A percentile compares a stretch with the other conserved stretches of the same genome.
Evolutionary conservation across 2,113 vertebrate species (phyloP).

Genomic region (Rhagologus leucostigma): DNA sequence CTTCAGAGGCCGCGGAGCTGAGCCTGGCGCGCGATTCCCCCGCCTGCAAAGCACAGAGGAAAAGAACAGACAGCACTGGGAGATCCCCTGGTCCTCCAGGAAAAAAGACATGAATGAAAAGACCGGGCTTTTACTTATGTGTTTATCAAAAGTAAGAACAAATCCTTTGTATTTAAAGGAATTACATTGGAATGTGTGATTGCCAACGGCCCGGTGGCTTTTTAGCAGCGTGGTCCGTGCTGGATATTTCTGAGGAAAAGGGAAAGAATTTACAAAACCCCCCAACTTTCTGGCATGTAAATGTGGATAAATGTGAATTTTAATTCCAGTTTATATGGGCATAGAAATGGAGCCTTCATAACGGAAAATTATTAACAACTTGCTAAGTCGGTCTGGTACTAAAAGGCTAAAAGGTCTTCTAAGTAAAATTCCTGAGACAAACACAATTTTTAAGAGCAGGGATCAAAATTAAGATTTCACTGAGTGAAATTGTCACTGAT

Average conservation of each 20-base stretch:
- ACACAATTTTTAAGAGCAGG: neutral
- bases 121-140: neutral
- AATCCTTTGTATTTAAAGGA: neutral
- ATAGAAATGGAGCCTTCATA: neutral
- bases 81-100: neutral
- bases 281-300: neutral
- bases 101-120: constrained; percentile 12
- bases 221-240: neutral
- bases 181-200: rapidly evolving
- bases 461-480: constrained; percentile 45
- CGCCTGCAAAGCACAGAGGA: constrained; percentile 42
- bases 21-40: neutral
- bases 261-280: neutral
- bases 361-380: neutral
- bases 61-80: constrained; percentile 42
- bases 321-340: neutral
- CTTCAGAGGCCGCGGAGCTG: constrained; percentile 16
- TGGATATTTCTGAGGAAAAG: neutral
- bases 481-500: constrained; percentile 59
- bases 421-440: constrained; percentile 21
- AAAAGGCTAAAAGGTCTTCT: neutral
- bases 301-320: neutral
- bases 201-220: rapidly evolving
- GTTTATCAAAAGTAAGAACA: constrained; percentile 3
- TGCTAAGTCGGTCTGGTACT: neutral